Percentiles rank a stretch among this genome's conserved stretches.
Evolutionary conservation across 1,140 invertebrate species (phyloP).

Genomic region (Anadara kagoshimensis): DNA sequence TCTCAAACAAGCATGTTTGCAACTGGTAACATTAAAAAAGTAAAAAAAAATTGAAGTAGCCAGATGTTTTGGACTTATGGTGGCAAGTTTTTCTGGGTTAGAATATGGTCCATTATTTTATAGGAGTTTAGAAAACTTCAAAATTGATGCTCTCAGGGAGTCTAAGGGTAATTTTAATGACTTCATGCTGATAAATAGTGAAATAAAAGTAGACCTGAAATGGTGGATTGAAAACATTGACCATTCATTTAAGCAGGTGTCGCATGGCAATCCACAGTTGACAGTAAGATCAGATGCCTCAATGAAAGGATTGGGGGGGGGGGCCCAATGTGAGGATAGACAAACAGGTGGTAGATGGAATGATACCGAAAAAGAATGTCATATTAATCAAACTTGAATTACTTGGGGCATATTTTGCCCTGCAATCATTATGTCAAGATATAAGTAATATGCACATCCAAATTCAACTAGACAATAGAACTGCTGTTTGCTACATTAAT

Average conservation of each 20-base stretch:
- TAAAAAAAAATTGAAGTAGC: slow-evolving; percentile 1
- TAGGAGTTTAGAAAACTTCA: slow-evolving; percentile 13
- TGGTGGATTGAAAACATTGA: too few species aligned
- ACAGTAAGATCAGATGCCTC: slow-evolving; percentile 8
- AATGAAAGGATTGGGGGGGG: slow-evolving; percentile 3
- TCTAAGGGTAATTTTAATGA: slow-evolving; percentile 5
- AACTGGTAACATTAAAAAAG: background rate
- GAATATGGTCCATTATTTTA: slow-evolving; percentile 11
- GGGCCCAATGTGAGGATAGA: background rate
- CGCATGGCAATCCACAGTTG: background rate
- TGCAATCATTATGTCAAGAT: slow-evolving; percentile 15
- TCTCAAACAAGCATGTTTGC: background rate
- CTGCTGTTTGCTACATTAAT: slow-evolving; percentile 32
- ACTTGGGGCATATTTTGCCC: slow-evolving; percentile 15
- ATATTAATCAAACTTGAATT: slow-evolving; percentile 45
- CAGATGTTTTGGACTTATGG: slow-evolving; percentile 8
- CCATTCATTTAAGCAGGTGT: too few species aligned
- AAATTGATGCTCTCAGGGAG: background rate
- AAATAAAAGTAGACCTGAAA: too few species aligned
- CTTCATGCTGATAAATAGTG: background rate
- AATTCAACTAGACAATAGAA: slow-evolving; percentile 33
- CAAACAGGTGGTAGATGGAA: slow-evolving; percentile 25
- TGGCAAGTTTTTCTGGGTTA: slow-evolving; percentile 11
- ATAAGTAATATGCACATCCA: slow-evolving; percentile 9
- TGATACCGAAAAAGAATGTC: slow-evolving; percentile 5